Conservation (phyloP, 2,113 vertebrate genomes). For the Passer montanus region DNA sequence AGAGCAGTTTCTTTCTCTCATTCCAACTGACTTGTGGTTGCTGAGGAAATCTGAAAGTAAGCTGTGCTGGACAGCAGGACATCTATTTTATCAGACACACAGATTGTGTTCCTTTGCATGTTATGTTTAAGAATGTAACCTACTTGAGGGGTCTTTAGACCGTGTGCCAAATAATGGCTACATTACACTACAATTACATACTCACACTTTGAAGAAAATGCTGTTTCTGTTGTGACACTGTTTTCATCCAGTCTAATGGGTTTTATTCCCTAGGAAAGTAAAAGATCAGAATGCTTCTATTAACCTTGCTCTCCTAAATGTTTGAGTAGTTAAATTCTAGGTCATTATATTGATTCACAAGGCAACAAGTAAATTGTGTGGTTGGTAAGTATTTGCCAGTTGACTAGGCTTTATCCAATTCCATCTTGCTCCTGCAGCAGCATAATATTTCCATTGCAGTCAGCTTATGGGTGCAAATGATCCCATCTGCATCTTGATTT, state of each 20-base stretch:
- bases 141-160: not conserved
- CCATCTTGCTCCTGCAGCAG: slow-evolving; percentile 20
- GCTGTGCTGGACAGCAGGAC: not conserved
- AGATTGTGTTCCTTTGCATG: not conserved
- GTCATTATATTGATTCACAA: slow-evolving; percentile 46
- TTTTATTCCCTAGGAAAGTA: slow-evolving; percentile 47
- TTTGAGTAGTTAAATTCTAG: slow-evolving; percentile 48
- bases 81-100: not conserved
- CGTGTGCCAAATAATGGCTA: not conserved
- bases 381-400: slow-evolving; percentile 24
- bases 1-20: not conserved
- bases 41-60: not conserved
- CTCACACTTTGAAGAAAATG: not conserved
- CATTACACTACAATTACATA: not conserved
- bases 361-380: slow-evolving; percentile 42
- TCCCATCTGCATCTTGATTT: slow-evolving; percentile 63
- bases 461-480: slow-evolving; percentile 55
- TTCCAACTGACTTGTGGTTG: not conserved
- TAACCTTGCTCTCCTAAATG: slow-evolving; percentile 49
- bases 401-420: slow-evolving; percentile 44
- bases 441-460: slow-evolving; percentile 58
- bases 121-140: not conserved
- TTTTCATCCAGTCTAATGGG: slow-evolving; percentile 18
- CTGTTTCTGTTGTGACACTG: not conserved
- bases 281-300: slow-evolving; percentile 46